Evolutionary conservation across 1,140 invertebrate species (phyloP).

Genomic region (Lordiphosa mommai): DNA sequence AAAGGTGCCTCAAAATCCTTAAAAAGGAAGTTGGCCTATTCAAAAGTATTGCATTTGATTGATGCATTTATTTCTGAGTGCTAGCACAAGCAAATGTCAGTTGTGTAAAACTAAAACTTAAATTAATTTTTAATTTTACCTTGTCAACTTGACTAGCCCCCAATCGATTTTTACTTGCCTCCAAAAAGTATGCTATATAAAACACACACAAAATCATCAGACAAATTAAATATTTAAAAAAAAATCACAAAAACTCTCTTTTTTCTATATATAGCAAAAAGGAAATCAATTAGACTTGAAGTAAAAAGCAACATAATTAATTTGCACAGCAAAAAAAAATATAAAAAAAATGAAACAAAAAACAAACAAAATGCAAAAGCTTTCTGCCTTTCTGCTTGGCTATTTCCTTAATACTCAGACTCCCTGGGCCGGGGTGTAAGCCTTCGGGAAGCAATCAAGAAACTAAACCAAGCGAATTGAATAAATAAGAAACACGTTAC

Average conservation of each 20-base stretch:
- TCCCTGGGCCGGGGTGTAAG: constrained; percentile 3
- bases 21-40: too few relatives aligned
- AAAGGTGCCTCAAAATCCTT: too few relatives aligned
- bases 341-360: neutral
- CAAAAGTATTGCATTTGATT: too few relatives aligned
- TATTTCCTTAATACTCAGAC: neutral
- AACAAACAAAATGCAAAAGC: neutral
- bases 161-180: neutral
- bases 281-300: constrained; percentile 3
- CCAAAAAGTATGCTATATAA: constrained; percentile 49
- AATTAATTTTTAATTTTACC: neutral
- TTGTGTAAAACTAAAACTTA: neutral
- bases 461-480: constrained; percentile 75
- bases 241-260: neutral
- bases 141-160: neutral
- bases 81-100: too few relatives aligned
- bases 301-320: neutral
- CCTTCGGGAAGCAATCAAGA: constrained; percentile 61
- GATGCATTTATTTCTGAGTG: too few relatives aligned
- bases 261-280: neutral
- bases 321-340: neutral
- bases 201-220: neutral
- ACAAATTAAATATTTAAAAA: constrained; percentile 2
- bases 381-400: neutral
- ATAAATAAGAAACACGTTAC: constrained; percentile 68